Base-by-base conservation (phyloP, 2,888 invertebrate genomes). In the Drosophila niveifrons region DNA sequence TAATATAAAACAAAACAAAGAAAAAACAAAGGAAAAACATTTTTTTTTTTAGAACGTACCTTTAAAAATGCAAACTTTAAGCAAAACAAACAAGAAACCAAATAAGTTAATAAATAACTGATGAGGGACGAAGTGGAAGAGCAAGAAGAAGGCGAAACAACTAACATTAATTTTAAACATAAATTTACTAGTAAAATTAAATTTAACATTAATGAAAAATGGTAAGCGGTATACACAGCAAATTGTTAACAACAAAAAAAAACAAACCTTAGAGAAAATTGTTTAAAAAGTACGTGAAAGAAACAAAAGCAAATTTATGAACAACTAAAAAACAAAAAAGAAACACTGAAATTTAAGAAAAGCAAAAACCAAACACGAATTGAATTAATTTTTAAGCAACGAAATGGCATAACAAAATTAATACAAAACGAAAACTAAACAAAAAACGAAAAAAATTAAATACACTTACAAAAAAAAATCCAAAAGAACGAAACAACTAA, bases 41-140 rank as follows among this genome's bases (percentile, higher is more conserved):
- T 75, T 85, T 88, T 81, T 81, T 83, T 83, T 88, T 87, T 83
- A 82, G 80, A 80, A 82, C 57, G 83, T 83, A 83, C 83, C 86
- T 83, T 88, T 85, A 85, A 83, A 31, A 58, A 56, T 52, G 57
- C 53, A 55, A 77, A 72, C 34, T 61, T 59, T 55, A 68, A 62
- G 59, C 44, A 62, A 66, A 47, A 48, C n/a, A n/a, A 50, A 13
- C 17, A 39, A 43, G 23, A 34, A 48, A 50, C 11, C 48, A 29
- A 29, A 39, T 18, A 34, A 47, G 41, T 8, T 51, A 44, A 56
- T 23, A 48, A 43, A 34, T 57, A 47, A 59, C 52, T 51, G 47
- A 48, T 44, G 43, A 57, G 46, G 41, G 36, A 39, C 23, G 23
- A 23, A 23, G 23, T 23, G 23, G 10, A 55, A 31, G n/a, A 48